Percentiles rank a stretch among this genome's conserved stretches.
Conservation (phyloP, 2,888 invertebrate species). For the Platynereis dumerilii region DNA sequence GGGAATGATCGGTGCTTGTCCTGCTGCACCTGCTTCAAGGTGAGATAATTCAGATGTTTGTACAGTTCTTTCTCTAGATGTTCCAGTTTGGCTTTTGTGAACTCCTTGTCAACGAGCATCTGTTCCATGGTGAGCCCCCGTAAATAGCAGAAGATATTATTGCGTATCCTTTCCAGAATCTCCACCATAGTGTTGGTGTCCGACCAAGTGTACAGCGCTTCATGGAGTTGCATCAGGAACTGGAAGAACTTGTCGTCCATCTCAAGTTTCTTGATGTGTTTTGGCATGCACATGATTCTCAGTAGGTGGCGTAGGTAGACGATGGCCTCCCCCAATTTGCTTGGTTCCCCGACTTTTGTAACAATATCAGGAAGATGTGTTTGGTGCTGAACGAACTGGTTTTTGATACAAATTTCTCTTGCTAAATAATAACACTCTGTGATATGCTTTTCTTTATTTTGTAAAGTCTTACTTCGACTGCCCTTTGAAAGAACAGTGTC, state of each 20-base stretch:
- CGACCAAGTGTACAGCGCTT: constrained; percentile 31
- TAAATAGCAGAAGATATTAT: constrained; percentile 36
- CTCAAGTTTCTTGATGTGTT: constrained; percentile 34
- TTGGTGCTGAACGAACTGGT: constrained; percentile 32
- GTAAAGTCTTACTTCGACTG: constrained; percentile 18
- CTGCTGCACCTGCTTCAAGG: constrained; percentile 30
- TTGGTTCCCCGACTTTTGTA: constrained; percentile 27
- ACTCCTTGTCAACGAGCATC: constrained; percentile 36
- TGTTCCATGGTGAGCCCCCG: constrained; percentile 35
- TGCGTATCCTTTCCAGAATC: constrained; percentile 35
- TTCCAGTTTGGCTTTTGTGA: constrained; percentile 39
- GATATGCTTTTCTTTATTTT: constrained; percentile 32
- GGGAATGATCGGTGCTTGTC: constrained; percentile 18
- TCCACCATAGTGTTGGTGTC: constrained; percentile 29
- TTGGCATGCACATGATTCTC: constrained; percentile 35
- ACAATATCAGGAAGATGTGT: constrained; percentile 36
- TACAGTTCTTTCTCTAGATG: constrained; percentile 38
- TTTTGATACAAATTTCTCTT: constrained; percentile 37
- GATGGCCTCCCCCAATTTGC: constrained; percentile 32
- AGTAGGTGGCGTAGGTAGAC: constrained; percentile 36
- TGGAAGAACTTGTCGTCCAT: constrained; percentile 37
- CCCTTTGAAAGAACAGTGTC: constrained; percentile 37
- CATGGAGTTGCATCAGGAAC: constrained; percentile 36
- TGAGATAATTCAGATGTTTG: constrained; percentile 36
- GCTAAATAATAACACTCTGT: constrained; percentile 35